A percentile compares a stretch with the other conserved stretches of the same genome.
These are phyloP conservation scores for Grapholita molesta DNA, from an alignment of 1,140 invertebrate species.

Conservation along the genomic window DNA sequence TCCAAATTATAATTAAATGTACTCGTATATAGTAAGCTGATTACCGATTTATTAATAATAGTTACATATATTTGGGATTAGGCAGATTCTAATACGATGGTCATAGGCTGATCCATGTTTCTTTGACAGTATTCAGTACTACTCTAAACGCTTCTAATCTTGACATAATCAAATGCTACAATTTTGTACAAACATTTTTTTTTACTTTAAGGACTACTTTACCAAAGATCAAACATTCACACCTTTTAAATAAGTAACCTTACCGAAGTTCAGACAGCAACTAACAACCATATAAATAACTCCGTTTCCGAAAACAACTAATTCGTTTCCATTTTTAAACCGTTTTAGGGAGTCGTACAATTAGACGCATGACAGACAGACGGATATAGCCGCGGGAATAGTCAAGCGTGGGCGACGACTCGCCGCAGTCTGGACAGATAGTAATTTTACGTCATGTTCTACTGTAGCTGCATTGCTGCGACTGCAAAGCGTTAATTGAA, in stretches of 20 bases:
- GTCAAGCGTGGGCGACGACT: neutral
- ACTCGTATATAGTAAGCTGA: too few species aligned
- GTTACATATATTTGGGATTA: too few species aligned
- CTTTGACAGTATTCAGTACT: too few species aligned
- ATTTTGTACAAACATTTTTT: neutral
- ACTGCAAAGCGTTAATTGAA: neutral
- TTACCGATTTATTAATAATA: too few species aligned
- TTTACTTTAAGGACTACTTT: neutral
- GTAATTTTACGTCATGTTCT: neutral
- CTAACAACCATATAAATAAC: neutral
- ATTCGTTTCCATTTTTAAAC: constrained; percentile 12
- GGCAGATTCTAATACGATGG: too few species aligned
- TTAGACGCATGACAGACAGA: constrained; percentile 15
- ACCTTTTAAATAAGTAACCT: neutral
- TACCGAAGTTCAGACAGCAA: neutral
- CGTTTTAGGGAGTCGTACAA: constrained; percentile 1
- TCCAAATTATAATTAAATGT: too few species aligned
- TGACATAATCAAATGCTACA: neutral
- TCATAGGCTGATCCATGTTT: too few species aligned
- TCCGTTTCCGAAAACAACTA: neutral
- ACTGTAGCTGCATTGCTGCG: neutral
- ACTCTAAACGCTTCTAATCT: too few species aligned
- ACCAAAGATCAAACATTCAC: neutral
- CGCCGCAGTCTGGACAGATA: neutral
- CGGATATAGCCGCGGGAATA: neutral